phyloP scores from a whole-genome alignment of 1,140 invertebrate species.

The Akabosia matsudoensis region DNA sequence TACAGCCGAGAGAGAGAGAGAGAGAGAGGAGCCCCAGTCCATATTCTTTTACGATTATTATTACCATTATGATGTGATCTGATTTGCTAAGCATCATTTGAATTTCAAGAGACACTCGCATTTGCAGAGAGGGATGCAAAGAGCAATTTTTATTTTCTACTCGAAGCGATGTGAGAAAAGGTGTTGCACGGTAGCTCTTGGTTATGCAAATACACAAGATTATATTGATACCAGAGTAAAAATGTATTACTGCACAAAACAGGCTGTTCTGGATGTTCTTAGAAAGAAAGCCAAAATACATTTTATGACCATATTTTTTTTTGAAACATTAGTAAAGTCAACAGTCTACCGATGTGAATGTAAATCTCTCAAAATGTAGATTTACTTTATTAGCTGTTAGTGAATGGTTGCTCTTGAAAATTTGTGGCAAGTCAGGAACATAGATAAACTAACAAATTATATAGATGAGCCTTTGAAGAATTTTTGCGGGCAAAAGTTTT shows the following conservation, averaged over 20 bases:
- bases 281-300: too few species aligned
- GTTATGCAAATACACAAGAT: slow-evolving; percentile 19
- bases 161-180: slow-evolving; percentile 5
- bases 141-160: background rate
- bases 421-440: too few species aligned
- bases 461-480: too few species aligned
- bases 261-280: too few species aligned
- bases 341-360: background rate
- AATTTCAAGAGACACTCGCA: too few species aligned
- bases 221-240: background rate
- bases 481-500: too few species aligned
- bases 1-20: background rate
- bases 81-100: slow-evolving; percentile 14
- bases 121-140: too few species aligned
- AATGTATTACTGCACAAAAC: too few species aligned
- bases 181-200: slow-evolving; percentile 11
- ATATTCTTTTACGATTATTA: background rate
- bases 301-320: background rate
- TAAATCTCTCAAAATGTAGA: background rate
- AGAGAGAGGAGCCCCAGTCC: background rate
- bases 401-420: background rate
- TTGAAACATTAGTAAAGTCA: slow-evolving; percentile 8
- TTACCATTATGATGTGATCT: slow-evolving; percentile 18
- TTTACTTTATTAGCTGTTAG: too few species aligned
- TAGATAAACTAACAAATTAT: too few species aligned